phyloP scores from a whole-genome alignment of 2,888 invertebrate genomes.

The Helleia helle region DNA sequence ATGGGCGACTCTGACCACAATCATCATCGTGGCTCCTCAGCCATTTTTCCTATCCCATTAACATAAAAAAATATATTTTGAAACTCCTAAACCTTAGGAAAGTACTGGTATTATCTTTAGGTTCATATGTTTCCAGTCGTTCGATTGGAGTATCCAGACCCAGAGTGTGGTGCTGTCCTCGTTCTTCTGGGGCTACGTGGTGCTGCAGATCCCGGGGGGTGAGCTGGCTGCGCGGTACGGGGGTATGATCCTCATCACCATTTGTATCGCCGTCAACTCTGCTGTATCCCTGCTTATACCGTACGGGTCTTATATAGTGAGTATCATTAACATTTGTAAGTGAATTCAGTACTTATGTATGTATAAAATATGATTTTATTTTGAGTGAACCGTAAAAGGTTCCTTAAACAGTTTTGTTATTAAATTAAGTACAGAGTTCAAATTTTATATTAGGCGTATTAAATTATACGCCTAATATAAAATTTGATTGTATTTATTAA shows the following conservation, averaged over 20 bases:
- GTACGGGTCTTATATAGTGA: conserved; percentile 39
- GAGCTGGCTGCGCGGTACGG: conserved; percentile 81
- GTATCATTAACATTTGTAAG: conserved; percentile 22
- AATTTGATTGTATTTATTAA: too few species aligned
- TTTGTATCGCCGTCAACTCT: conserved; percentile 43
- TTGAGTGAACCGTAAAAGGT: too few species aligned
- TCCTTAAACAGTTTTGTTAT: too few species aligned
- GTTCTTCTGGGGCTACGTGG: conserved; percentile 78
- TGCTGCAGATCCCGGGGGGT: conserved; percentile 80
- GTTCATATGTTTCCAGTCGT: conserved; percentile 32
- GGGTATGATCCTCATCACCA: conserved; percentile 75
- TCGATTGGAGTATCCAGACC: conserved; percentile 68
- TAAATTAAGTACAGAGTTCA: too few species aligned
- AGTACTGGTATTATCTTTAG: conserved; percentile 1
- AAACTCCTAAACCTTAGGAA: too few species aligned
- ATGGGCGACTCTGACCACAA: too few species aligned
- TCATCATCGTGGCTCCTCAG: too few species aligned
- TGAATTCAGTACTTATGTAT: not conserved
- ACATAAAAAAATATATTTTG: too few species aligned
- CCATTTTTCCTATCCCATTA: too few species aligned
- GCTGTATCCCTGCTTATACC: conserved; percentile 47
- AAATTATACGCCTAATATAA: too few species aligned
- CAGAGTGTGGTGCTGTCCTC: conserved; percentile 68
- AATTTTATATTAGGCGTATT: too few species aligned
- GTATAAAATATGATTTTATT: too few species aligned